Conservation (phyloP, 2,113 vertebrate genomes). For the Octodon degus region DNA sequence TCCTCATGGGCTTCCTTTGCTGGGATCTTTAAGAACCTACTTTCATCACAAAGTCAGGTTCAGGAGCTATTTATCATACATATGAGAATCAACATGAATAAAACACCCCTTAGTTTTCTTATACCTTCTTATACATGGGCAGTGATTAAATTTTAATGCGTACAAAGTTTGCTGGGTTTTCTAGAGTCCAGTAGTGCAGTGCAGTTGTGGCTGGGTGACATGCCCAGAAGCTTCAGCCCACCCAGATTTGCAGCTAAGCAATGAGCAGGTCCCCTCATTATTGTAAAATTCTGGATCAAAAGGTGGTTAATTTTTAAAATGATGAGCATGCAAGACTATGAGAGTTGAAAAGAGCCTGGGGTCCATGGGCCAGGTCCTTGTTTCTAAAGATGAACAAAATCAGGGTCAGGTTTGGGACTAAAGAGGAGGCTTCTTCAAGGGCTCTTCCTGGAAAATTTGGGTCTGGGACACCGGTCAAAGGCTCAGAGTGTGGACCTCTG, state of each 20-base stretch:
- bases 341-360: not conserved
- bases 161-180: constrained; percentile 52
- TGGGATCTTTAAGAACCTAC: constrained; percentile 31
- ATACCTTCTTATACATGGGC: not conserved
- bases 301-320: not conserved
- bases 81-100: constrained; percentile 62
- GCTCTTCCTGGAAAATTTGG: not conserved
- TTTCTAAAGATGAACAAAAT: not conserved
- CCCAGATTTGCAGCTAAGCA: constrained; percentile 57
- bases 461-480: too few species aligned
- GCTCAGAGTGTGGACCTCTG: not conserved
- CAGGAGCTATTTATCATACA: constrained; percentile 65
- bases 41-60: constrained; percentile 28
- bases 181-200: not conserved
- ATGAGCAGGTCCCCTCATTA: constrained; percentile 75
- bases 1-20: constrained; percentile 5
- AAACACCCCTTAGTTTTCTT: constrained; percentile 56
- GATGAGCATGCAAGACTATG: not conserved
- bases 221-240: constrained; percentile 60
- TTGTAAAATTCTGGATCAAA: constrained; percentile 35
- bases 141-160: constrained; percentile 64
- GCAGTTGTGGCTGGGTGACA: not conserved
- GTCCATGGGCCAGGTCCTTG: not conserved
- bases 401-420: not conserved
- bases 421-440: not conserved